These are phyloP conservation scores for Acrobasis consociella DNA, from an alignment of 2,888 invertebrate species.

Conservation along the genomic window DNA sequence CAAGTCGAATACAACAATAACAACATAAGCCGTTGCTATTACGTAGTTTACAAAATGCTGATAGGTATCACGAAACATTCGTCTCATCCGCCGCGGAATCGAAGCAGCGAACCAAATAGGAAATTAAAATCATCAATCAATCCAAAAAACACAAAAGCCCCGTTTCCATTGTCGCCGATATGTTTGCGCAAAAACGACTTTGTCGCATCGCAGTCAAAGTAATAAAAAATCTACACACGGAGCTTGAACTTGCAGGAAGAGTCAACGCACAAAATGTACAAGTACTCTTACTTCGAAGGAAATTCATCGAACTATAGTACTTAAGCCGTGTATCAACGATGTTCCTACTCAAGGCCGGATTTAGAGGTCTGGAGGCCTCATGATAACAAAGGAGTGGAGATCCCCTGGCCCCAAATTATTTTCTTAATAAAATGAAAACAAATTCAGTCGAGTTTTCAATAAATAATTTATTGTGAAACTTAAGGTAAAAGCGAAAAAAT, in stretches of 20 bases:
- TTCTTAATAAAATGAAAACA: no score
- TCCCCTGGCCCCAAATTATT: no score
- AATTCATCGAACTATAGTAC: no score
- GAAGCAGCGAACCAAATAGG: conserved; percentile 75
- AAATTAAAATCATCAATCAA: conserved; percentile 83
- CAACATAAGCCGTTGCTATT: background rate
- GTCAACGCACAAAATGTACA: conserved; percentile 26
- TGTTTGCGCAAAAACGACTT: conserved; percentile 83
- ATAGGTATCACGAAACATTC: conserved; percentile 21
- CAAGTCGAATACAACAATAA: background rate
- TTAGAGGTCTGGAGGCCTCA: no score
- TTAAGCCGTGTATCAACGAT: no score
- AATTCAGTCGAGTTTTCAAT: no score
- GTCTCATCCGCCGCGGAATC: conserved; percentile 36
- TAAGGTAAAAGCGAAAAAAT: no score
- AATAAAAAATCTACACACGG: conserved; percentile 70
- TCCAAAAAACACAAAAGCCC: conserved; percentile 80
- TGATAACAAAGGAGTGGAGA: no score
- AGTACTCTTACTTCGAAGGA: background rate
- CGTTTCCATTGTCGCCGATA: conserved; percentile 79
- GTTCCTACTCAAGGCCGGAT: background rate
- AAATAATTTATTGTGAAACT: no score
- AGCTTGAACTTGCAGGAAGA: conserved; percentile 45
- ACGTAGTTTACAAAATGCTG: conserved; percentile 7
- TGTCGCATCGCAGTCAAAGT: conserved; percentile 81